Base-by-base conservation (phyloP, 2,113 vertebrate species). In the Cricetomys ansorgei region DNA sequence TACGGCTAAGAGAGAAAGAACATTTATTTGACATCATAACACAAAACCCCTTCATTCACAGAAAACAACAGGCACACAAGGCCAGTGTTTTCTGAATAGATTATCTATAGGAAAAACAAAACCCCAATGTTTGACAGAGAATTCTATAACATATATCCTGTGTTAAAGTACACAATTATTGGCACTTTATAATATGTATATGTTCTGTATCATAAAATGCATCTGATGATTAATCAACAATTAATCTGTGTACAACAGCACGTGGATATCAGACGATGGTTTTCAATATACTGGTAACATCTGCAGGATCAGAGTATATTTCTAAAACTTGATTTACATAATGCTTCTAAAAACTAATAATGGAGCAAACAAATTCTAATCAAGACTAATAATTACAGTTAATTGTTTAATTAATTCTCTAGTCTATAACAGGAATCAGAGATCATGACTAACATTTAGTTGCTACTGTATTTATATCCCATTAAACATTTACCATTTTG, bases 161-260 rank as follows among this genome's bases (percentile, higher is more conserved):
- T 29, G 17, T 55, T 79, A n/a, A 7, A 29, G 57, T 94, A 21
- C 72, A 83, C 69, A n/a, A 89, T 91, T 95, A 94, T 85, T 80
- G 48, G 79, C 34, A 95, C 64, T 67, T 73, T 96, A 93, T 88
- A 88, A 92, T 94, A 83, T 93, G 69, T 23, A 10, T 92, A 43
- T 89, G 50, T 73, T 16, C 29, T 77, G 83, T 64, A 96, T 90
- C 94, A 96, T 90, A 94, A 97, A 98, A 93, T 96, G 64, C 55
- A 95, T 95, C 48, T 93, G 76, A 77, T 92, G 70, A 91, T 95
- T 97, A 96, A 97, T 94, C 96, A 96, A 91, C 94, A 88, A 85
- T 88, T 95, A 88, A 85, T 88, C 91, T 31, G n/a, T 53, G 77
- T 34, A 1, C 76, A 95, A 95, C 96, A 83, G 92, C 95, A 97